Evolutionary conservation across 1,140 invertebrate species (phyloP).

Genomic region (Schmidtea mediterranea): DNA sequence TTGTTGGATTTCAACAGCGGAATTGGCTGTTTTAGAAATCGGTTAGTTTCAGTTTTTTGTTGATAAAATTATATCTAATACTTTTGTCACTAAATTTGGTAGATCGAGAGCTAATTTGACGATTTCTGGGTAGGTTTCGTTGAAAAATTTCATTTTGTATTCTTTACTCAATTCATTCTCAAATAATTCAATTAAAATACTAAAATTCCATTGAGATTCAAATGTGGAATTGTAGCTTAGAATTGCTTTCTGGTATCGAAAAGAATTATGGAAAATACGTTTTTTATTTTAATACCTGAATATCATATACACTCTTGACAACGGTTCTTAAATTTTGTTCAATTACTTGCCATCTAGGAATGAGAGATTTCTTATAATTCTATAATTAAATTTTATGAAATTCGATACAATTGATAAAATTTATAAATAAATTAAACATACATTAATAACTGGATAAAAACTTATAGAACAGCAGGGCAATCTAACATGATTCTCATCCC

Average conservation of each 20-base stretch:
- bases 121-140: conserved; percentile 44
- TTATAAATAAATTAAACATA: too few species aligned
- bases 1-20: conserved; percentile 41
- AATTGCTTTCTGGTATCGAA: conserved; percentile 34
- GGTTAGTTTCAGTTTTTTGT: neutral
- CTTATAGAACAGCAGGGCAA: conserved; percentile 39
- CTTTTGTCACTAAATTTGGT: conserved; percentile 41
- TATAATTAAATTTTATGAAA: conserved; percentile 18
- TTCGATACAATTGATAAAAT: too few species aligned
- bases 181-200: conserved; percentile 40
- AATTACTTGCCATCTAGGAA: conserved; percentile 48
- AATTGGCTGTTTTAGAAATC: conserved; percentile 32
- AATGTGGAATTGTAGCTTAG: conserved; percentile 47
- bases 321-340: conserved; percentile 36
- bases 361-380: conserved; percentile 32
- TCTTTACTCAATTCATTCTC: conserved; percentile 33
- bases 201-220: conserved; percentile 33
- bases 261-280: too few species aligned
- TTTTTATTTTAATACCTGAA: conserved; percentile 25
- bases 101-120: conserved; percentile 45
- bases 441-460: conserved; percentile 7
- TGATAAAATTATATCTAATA: conserved; percentile 8
- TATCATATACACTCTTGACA: conserved; percentile 38
- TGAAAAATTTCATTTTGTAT: conserved; percentile 46
- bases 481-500: conserved; percentile 50